Conservation (phyloP, 2,888 invertebrate species). For the Ametastegia equiseti region DNA sequence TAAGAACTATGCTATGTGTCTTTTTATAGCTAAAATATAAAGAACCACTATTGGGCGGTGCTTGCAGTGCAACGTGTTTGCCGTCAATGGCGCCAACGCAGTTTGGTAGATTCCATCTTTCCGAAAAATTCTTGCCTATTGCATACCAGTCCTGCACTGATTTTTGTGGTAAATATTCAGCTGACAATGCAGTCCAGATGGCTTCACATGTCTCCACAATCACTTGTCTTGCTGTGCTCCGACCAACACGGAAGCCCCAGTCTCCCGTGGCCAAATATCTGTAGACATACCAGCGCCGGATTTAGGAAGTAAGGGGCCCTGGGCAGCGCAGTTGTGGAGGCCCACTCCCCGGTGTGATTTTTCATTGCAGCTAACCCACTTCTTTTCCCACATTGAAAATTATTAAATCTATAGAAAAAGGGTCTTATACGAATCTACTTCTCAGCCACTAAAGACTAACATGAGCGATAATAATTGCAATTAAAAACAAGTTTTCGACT, state of each 20-base stretch:
- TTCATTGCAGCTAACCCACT: not conserved
- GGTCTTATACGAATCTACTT: not conserved
- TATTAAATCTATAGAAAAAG: not conserved
- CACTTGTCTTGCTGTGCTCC: slow-evolving; percentile 36
- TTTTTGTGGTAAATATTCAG: slow-evolving; percentile 34
- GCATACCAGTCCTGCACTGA: slow-evolving; percentile 24
- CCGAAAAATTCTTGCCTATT: slow-evolving; percentile 32
- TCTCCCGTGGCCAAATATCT: slow-evolving; percentile 52
- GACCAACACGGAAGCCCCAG: slow-evolving; percentile 46
- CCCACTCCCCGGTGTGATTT: slow-evolving; percentile 10
- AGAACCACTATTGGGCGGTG: slow-evolving; percentile 52
- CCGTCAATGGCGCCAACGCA: slow-evolving; percentile 50
- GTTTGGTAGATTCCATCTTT: slow-evolving; percentile 42
- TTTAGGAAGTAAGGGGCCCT: not conserved
- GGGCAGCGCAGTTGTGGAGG: slow-evolving; percentile 6
- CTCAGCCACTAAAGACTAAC: not conserved
- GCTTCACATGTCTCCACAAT: slow-evolving; percentile 38
- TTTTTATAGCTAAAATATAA: slow-evolving; percentile 54
- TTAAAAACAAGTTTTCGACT: slow-evolving; percentile 1
- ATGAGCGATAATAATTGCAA: not conserved
- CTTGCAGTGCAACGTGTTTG: slow-evolving; percentile 47
- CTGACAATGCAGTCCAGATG: slow-evolving; percentile 36
- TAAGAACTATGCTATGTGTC: slow-evolving; percentile 53
- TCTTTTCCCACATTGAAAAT: not conserved
- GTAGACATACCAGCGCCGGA: slow-evolving; percentile 6